Evolutionary conservation across 2,797 vertebrate species (phyloP).

Genomic region (Sebastes trivittatus): DNA sequence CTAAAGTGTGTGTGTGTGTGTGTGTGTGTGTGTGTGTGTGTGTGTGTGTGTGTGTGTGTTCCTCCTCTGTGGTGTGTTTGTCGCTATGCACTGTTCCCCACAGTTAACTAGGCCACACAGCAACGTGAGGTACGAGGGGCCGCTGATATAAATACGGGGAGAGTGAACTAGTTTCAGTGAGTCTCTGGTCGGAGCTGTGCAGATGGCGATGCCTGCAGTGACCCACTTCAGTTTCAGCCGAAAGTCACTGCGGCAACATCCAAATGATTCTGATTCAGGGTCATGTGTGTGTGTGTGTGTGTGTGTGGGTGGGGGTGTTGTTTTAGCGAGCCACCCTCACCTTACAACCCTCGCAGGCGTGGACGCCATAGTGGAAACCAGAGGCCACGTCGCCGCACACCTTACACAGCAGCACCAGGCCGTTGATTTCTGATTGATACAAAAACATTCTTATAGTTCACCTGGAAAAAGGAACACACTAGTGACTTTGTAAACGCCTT

Average conservation of each 20-base stretch:
- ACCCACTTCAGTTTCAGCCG: slow-evolving; percentile 41
- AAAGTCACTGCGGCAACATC: not conserved
- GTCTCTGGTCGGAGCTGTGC: slow-evolving; percentile 6
- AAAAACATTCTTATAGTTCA: not conserved
- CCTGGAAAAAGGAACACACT: not conserved
- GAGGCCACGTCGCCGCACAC: slow-evolving; percentile 96
- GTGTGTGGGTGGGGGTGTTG: not conserved
- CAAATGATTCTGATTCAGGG: not conserved
- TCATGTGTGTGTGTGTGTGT: not conserved
- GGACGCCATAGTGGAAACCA: slow-evolving; percentile 96
- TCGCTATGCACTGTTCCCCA: not conserved
- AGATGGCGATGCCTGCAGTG: slow-evolving; percentile 19
- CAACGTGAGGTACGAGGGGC: slow-evolving; percentile 20
- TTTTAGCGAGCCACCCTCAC: slow-evolving; percentile 34
- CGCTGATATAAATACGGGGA: slow-evolving; percentile 35
- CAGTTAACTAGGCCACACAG: slow-evolving; percentile 55
- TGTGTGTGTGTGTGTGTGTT: not conserved
- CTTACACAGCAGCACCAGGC: slow-evolving; percentile 96
- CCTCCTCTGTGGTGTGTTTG: not conserved
- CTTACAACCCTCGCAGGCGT: slow-evolving; percentile 95
- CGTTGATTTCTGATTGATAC: slow-evolving; percentile 88
- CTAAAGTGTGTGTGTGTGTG: not conserved
- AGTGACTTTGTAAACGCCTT: not conserved
- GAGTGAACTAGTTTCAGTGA: slow-evolving; percentile 47
- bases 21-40: not conserved